Base-by-base conservation (phyloP, 2,888 invertebrate species). In the Marasmarcha lunaedactyla region DNA sequence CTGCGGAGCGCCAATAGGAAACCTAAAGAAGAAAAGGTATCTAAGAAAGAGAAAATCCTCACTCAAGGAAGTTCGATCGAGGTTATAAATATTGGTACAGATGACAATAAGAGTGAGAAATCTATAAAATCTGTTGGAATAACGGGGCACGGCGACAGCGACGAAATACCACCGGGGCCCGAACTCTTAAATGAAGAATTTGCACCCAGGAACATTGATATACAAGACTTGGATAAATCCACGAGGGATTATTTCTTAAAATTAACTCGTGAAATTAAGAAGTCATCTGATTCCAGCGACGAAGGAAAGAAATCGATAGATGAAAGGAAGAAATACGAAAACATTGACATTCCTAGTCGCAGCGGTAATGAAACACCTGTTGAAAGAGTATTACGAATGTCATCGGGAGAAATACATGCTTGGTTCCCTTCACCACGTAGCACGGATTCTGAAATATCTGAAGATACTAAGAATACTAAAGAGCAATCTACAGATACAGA, bases 61-160 rank as follows among this genome's bases (percentile, higher is more conserved):
- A 20, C 4, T 5, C 20, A 20, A 20, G 4, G 7, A 7, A 20
- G 20, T 7, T 3, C 20, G 7, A 20, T 20, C 20, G 20, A 20
- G 7, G 20, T 20, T 20, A 20, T 20, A 5, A 20, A 3, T 20
- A 20, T 20, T 7, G 4, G 20, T 20, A 20, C 20, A 20, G 3
- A 3, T 5, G 20, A 20, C 7, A 7, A 3, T 20, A 20, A 20
- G 7, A 20, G 20, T 7, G 20, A 20, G 7, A 20, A 20, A 7
- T 20, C 20, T 20, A 20, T 20, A 5, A 7, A 20, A 20, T 20
- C 20, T 20, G 20, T 7, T 7, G 20, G 20, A 9, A 74, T 77
- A 13, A 73, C 59, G 14, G 78, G 58, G 1, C 76, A 76, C 25
- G 71, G 70, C 0, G 62, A 65, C 34, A 47, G 51, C 0, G 52